Base-by-base conservation (phyloP, 2,113 vertebrate genomes). In the Tympanuchus pallidicinctus region DNA sequence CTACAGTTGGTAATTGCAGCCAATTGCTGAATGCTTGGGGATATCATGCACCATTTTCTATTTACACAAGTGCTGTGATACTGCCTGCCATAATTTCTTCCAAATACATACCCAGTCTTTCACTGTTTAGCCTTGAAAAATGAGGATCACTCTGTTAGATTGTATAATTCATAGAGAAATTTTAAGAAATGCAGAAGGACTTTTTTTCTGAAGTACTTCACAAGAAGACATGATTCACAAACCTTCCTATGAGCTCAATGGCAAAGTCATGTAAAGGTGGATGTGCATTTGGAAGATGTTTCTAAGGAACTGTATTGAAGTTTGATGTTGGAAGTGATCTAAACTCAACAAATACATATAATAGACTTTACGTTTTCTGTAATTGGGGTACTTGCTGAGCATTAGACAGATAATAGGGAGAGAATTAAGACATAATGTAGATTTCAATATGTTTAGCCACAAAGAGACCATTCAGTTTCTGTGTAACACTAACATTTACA, bases 121-220 rank as follows among this genome's bases (percentile, higher is more conserved):
- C 43, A 82, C 7, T 87, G 48, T 87, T 86, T 93, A 75, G 87
- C 82, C 81, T 94, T 93, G 91, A 89, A 79, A 94, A 92, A 8
- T 79, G 32, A 82, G 30, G n/a, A 69, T 72, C 19, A 38, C n/a
- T 38, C 12, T 82, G 42, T 71, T 21, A 38, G 64, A 18, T 69
- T 90, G 32, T 43, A 28, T 43, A 91, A 74, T 38, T 24, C 24
- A 28, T 2, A 60, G 17, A 52, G 32, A 80, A 73, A 70, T 52
- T 52, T 27, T 63, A 48, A 81, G 38, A 34, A 63, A 64, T 50
- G 3, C 2, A 13, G 10, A 18, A 60, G 4, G 12, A 9, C 11
- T 71, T 67, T 77, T 77, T 81, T 19, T 6, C 12, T 45, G 22
- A 42, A 74, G 9, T 25, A 32, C 14, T 65, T 67, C n/a, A 43